Base-by-base conservation (phyloP, 2,797 vertebrate genomes). In the Malacoctenus gilli region DNA sequence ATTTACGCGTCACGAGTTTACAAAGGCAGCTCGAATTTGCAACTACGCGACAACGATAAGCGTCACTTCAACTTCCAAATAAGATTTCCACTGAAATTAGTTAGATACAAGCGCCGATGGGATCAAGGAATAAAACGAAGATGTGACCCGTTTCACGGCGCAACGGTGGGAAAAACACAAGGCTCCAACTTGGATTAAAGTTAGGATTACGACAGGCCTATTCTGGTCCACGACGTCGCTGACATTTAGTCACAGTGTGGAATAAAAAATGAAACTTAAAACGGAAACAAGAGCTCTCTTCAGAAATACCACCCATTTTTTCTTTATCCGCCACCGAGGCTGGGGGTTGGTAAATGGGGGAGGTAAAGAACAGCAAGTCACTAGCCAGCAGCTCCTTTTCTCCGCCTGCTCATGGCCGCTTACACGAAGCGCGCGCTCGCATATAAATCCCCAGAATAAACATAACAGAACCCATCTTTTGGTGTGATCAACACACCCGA, bases 221-320 rank as follows among this genome's bases (percentile, higher is more conserved):
- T 34, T 58, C n/a, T n/a, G n/a, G n/a, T n/a, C 58, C 23, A 42
- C 72, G 49, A 41, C 22, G 46, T 16, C 44, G 16, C 44, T 54
- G 31, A 19, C 59, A 57, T 30, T 55, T 44, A 38, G 65, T 86
- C 75, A 83, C 80, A 85, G 78, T 75, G 74, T 72, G 75, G 82
- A 88, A 87, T 72, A 59, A 77, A 83, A 89, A 89, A 91, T 85
- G 89, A 89, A 87, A 85, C 89, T 92, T 90, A 90, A 92, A 90
- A 89, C 84, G 89, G 89, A 91, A 91, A 91, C 85, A 85, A 82
- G 86, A 87, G 86, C 88, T 89, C 89, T 85, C 77, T 10, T 89
- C 79, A 72, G 82, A 89, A 89, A 91, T 86, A 85, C 88, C 90
- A 88, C 79, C 88, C 89, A 90, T 89, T 89, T 89, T 85, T 90